phyloP scores from a whole-genome alignment of 2,113 vertebrate species.

The Psittacula cyanocephala region DNA sequence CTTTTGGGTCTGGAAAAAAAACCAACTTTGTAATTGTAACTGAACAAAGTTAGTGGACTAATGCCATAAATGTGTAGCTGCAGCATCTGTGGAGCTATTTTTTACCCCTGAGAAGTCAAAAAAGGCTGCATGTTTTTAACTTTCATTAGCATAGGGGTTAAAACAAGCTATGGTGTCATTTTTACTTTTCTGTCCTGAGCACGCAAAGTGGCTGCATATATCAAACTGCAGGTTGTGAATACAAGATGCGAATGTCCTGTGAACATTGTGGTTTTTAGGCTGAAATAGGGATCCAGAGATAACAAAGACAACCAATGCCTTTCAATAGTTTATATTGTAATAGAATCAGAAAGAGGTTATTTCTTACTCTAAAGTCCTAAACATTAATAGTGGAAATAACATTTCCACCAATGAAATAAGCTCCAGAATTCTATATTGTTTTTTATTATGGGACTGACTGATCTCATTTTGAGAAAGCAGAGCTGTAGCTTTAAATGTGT shows the following conservation, averaged over 20 bases:
- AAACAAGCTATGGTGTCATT: not conserved
- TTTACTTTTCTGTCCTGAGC: not conserved
- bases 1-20: not conserved
- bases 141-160: not conserved
- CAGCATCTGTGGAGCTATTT: not conserved
- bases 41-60: not conserved
- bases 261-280: not conserved
- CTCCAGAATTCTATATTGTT: not conserved
- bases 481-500: not conserved
- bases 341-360: not conserved
- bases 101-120: not conserved
- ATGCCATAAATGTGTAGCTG: not conserved
- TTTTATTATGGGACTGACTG: not conserved
- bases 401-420: not conserved
- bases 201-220: not conserved
- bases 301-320: not conserved
- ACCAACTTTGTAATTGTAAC: not conserved
- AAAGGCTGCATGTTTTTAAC: not conserved
- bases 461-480: not conserved
- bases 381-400: not conserved
- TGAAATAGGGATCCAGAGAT: not conserved
- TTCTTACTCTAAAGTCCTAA: not conserved
- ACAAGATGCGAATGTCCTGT: not conserved
- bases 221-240: not conserved
- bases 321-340: not conserved